A percentile compares a stretch with the other conserved stretches of the same genome.
These are phyloP conservation scores for Cochlearius cochlearius DNA, from an alignment of 2,113 vertebrate genomes.

Conservation along the genomic window DNA sequence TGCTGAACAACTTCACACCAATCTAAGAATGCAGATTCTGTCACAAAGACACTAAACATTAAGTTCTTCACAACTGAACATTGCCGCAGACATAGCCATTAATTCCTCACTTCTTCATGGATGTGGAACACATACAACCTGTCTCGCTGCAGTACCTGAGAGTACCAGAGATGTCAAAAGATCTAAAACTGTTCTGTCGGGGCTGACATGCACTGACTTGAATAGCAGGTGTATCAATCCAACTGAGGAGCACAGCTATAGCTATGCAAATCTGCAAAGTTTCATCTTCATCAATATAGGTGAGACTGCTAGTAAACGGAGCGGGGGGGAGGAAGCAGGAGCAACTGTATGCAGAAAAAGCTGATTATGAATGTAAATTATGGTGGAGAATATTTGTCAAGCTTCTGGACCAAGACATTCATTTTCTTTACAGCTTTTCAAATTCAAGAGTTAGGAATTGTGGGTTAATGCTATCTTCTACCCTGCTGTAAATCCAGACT, in stretches of 20 bases:
- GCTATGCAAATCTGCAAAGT: background rate
- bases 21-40: background rate
- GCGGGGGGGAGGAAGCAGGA: background rate
- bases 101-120: background rate
- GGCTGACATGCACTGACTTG: background rate
- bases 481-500: background rate
- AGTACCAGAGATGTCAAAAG: background rate
- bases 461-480: background rate
- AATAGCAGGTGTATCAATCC: background rate
- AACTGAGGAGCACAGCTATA: background rate
- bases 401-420: background rate
- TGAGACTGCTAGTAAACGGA: background rate
- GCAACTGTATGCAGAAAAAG: background rate
- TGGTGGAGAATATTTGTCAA: background rate
- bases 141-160: background rate
- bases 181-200: background rate
- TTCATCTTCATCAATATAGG: background rate
- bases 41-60: background rate
- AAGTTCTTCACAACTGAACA: background rate
- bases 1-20: background rate
- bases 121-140: background rate
- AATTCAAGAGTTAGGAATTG: background rate
- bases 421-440: background rate
- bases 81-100: background rate
- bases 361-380: background rate